Evolutionary conservation across 2,113 vertebrate species (phyloP).

Genomic region (Pteropus alecto): DNA sequence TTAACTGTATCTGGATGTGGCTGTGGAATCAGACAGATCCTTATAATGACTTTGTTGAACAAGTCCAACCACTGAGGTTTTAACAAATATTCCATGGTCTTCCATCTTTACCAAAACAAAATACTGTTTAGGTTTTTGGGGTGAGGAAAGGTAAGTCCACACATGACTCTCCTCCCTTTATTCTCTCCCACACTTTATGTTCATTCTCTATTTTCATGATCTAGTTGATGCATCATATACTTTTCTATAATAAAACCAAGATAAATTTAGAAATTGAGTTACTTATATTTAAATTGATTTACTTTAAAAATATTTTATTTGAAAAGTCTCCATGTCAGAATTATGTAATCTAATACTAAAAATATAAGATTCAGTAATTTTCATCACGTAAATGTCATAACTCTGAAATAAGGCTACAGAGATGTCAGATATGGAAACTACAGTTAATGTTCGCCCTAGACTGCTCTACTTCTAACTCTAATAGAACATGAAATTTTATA

Average conservation of each 20-base stretch:
- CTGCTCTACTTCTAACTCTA: neutral
- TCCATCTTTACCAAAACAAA: neutral
- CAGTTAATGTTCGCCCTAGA: neutral
- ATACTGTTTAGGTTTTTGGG: neutral
- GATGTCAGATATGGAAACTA: neutral
- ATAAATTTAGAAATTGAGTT: neutral
- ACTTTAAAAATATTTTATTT: neutral
- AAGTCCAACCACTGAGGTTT: neutral
- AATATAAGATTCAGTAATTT: neutral
- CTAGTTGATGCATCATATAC: accelerated
- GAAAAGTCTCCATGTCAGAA: neutral
- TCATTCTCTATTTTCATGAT: neutral
- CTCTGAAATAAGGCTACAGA: neutral
- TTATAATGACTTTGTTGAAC: neutral
- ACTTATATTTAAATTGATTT: neutral
- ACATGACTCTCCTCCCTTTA: neutral
- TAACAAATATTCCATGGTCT: neutral
- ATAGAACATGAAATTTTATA: neutral
- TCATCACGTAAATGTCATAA: neutral
- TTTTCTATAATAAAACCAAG: neutral
- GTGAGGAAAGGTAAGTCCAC: neutral
- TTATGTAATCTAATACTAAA: neutral
- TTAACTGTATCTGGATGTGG: neutral
- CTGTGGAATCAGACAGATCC: neutral
- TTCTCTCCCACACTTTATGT: neutral